phyloP scores from a whole-genome alignment of 2,797 vertebrate species.

The Microchirus variegatus region DNA sequence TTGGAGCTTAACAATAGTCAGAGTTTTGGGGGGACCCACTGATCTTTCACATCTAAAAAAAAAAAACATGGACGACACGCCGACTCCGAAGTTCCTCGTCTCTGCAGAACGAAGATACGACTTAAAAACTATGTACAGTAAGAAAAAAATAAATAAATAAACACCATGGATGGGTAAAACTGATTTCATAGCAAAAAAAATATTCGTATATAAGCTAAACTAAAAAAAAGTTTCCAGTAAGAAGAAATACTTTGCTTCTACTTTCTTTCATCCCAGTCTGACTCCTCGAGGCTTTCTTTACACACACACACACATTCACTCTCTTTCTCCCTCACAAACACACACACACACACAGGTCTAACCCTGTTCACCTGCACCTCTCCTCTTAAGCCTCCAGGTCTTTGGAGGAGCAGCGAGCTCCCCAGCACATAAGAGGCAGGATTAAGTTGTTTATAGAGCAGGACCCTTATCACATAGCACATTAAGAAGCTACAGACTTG shows the following conservation, averaged over 20 bases:
- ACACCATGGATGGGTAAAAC: neutral
- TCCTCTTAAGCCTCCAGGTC: constrained; percentile 45
- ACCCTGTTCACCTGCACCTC: neutral
- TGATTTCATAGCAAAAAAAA: neutral
- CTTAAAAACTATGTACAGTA: no score
- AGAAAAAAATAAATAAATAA: neutral
- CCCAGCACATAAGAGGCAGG: constrained; percentile 39
- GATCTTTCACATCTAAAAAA: no score
- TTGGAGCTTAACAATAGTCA: no score
- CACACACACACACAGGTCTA: constrained; percentile 3
- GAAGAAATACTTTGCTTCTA: neutral
- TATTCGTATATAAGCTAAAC: neutral
- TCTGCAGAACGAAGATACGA: neutral
- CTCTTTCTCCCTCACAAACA: no score
- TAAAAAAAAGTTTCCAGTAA: neutral
- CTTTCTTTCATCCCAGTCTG: constrained; percentile 6
- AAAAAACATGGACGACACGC: no score
- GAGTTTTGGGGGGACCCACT: no score
- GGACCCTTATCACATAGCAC: constrained; percentile 49
- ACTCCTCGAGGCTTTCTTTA: constrained; percentile 16
- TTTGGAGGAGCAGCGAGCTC: constrained; percentile 45
- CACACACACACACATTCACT: neutral
- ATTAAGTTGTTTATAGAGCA: constrained; percentile 66
- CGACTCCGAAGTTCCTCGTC: neutral
- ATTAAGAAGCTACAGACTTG: constrained; percentile 53